Percentiles rank a stretch among this genome's conserved stretches.
Evolutionary conservation across 2,113 vertebrate genomes (phyloP).

Genomic region (Cavia aperea): DNA sequence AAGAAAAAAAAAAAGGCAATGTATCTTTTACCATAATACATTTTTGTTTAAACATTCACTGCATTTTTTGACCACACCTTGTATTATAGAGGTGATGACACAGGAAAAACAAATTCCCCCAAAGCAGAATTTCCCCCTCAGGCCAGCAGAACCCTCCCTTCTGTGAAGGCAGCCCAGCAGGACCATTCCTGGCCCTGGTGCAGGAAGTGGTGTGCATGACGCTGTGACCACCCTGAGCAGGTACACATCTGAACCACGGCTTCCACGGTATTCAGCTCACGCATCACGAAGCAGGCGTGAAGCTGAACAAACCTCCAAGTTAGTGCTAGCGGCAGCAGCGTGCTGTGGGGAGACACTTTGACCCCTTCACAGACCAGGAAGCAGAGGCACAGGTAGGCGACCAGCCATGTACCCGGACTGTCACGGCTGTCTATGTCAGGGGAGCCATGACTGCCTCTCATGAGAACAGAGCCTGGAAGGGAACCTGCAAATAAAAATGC

Average conservation of each 20-base stretch:
- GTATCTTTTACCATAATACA: not conserved
- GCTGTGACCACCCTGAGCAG: not conserved
- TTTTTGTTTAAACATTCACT: not conserved
- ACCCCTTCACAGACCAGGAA: not conserved
- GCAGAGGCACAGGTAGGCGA: not conserved
- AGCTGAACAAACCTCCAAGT: not conserved
- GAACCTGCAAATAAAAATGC: not conserved
- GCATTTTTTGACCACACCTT: not conserved
- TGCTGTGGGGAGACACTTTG: no score
- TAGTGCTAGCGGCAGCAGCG: not conserved
- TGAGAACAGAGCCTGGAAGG: not conserved
- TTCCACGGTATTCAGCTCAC: accelerated
- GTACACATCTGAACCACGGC: accelerated
- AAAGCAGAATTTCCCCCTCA: not conserved
- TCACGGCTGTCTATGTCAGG: not conserved
- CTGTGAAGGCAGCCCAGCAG: not conserved
- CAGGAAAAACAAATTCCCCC: not conserved
- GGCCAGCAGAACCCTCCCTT: not conserved
- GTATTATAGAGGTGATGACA: not conserved
- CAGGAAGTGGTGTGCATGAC: no score
- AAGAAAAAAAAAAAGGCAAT: not conserved
- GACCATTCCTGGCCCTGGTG: not conserved
- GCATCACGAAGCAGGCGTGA: not conserved
- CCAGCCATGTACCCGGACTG: not conserved
- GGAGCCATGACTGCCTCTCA: not conserved